These are phyloP conservation scores for Hemistola chrysoprasaria DNA, from an alignment of 2,888 invertebrate species.

Conservation along the genomic window DNA sequence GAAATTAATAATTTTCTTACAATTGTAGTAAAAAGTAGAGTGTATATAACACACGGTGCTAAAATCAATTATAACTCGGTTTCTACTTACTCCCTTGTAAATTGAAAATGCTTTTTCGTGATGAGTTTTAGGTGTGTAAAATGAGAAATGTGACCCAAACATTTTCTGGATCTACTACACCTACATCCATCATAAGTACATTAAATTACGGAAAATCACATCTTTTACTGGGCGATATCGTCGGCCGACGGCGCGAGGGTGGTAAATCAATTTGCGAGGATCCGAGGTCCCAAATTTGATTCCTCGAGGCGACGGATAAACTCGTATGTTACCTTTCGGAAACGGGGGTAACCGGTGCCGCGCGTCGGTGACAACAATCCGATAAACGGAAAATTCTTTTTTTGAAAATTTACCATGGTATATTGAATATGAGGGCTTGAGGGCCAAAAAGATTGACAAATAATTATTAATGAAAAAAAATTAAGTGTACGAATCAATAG, in stretches of 20 bases:
- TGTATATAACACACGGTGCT: too few species aligned
- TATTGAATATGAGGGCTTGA: too few species aligned
- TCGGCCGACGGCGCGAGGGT: slow-evolving; percentile 47
- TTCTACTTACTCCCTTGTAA: too few species aligned
- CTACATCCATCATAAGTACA: slow-evolving; percentile 29
- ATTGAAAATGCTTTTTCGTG: too few species aligned
- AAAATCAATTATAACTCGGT: too few species aligned
- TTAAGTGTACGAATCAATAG: too few species aligned
- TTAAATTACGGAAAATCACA: slow-evolving; percentile 36
- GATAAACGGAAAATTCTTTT: slow-evolving; percentile 59
- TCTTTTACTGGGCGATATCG: slow-evolving; percentile 48
- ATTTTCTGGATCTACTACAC: slow-evolving; percentile 16
- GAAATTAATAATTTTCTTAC: too few species aligned
- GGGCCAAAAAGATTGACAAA: too few species aligned
- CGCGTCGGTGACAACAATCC: slow-evolving; percentile 59
- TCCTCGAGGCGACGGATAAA: slow-evolving; percentile 49
- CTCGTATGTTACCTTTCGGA: slow-evolving; percentile 52
- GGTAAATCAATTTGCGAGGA: slow-evolving; percentile 72
- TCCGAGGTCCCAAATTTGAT: slow-evolving; percentile 75
- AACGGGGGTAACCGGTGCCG: slow-evolving; percentile 58
- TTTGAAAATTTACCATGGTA: too few species aligned
- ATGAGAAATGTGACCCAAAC: slow-evolving; percentile 21
- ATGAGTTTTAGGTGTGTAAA: too few species aligned
- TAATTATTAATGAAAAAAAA: too few species aligned
- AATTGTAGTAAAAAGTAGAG: too few species aligned